Evolutionary conservation across 2,113 vertebrate species (phyloP).

Genomic region (Alouatta palliata): DNA sequence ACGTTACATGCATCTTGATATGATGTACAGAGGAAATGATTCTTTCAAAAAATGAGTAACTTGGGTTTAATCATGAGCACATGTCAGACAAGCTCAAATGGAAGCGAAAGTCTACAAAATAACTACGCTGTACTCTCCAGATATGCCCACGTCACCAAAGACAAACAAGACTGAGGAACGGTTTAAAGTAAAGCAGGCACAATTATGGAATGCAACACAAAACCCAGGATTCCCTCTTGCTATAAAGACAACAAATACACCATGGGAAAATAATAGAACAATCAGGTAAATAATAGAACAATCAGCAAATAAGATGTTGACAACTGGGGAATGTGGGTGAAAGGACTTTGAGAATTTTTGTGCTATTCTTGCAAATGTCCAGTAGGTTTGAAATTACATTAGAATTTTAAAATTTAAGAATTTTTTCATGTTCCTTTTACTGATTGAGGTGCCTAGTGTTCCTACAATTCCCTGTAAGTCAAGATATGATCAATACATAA

Average conservation of each 20-base stretch:
- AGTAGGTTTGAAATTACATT: background rate
- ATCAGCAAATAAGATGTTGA: background rate
- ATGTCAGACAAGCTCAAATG: background rate
- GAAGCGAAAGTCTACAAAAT: background rate
- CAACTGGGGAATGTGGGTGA: too few relatives aligned
- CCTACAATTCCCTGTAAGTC: background rate
- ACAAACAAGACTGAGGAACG: background rate
- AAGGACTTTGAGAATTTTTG: background rate
- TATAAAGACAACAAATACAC: background rate
- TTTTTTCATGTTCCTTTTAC: background rate
- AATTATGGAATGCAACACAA: background rate
- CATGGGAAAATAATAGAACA: background rate
- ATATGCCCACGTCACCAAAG: background rate
- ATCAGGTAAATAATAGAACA: background rate
- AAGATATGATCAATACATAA: background rate
- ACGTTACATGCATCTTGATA: too few relatives aligned
- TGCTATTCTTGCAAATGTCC: background rate
- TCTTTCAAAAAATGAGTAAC: background rate
- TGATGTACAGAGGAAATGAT: background rate
- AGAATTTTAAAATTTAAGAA: background rate
- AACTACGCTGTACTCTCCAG: background rate
- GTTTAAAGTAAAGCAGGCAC: background rate
- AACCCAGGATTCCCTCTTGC: background rate
- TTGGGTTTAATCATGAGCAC: background rate
- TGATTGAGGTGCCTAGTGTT: background rate